Percentiles rank a stretch among this genome's conserved stretches.
phyloP scores from a whole-genome alignment of 2,113 vertebrate species.

The Lepus europaeus region DNA sequence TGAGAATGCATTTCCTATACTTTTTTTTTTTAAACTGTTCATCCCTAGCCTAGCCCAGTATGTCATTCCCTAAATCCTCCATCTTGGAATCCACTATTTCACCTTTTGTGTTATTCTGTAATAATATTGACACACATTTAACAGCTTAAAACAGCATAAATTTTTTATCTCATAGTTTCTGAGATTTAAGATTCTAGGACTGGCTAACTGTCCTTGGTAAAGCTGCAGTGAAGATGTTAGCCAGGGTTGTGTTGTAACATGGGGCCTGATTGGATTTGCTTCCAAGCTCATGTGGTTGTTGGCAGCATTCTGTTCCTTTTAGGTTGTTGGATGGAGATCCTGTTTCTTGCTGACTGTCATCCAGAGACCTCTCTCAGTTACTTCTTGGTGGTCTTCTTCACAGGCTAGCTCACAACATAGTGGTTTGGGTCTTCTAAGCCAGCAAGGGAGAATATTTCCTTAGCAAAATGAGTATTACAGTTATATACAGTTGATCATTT shows the following conservation, averaged over 20 bases:
- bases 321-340: not conserved
- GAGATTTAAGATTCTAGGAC: not conserved
- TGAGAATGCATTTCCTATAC: too few species aligned
- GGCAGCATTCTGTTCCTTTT: not conserved
- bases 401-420: not conserved
- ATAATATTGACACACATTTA: not conserved
- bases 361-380: not conserved
- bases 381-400: not conserved
- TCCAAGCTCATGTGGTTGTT: not conserved
- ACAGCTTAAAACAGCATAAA: not conserved
- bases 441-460: not conserved
- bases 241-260: not conserved
- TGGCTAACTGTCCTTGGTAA: not conserved
- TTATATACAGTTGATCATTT: not conserved
- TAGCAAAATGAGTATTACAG: not conserved
- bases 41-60: too few species aligned
- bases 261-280: not conserved
- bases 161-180: not conserved
- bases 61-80: too few species aligned
- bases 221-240: not conserved
- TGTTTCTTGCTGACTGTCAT: slow-evolving; percentile 11
- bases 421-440: slow-evolving; percentile 7
- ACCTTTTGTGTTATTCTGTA: not conserved
- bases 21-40: too few species aligned
- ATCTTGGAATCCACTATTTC: not conserved